Evolutionary conservation across 2,113 vertebrate species (phyloP), one percentile per base, ranked within the genome.

Genomic region (Antechinus flavipes): DNA sequence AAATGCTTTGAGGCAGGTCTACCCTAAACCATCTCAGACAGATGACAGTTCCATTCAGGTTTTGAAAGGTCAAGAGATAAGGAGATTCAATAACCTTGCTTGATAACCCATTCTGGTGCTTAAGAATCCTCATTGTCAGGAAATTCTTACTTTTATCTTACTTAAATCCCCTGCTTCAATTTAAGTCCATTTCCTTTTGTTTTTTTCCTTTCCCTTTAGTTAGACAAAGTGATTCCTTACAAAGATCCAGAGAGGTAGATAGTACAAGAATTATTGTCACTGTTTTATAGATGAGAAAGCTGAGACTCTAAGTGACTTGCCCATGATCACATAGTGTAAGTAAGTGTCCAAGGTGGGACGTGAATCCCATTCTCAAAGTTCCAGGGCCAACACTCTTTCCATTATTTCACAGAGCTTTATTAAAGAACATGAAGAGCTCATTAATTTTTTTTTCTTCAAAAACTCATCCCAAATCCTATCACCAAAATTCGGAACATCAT

Each of bases 111-210:
- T 84, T 93, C 90, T 47, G 90, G 68, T 55, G n/a, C 76, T 97
- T 96, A 97, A 96, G 89, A 94, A 97, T 68, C n/a, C 25, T 90
- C 92, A 96, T 94, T 93, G 94, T 97, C 76, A 95, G 93, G 96
- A 96, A 95, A 98, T 97, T 96, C 96, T 97, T 97, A 96, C 94
- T 93, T 97, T 97, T 96, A 96, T 97, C 96, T 97, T 58, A 92
- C 91, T 94, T 95, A 97, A 96, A 95, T 95, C 93, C 94, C 16
- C 35, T 91, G 94, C 92, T 96, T 97, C 52, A 91, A 92, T 93
- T 97, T 94, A 96, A 96, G 90, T 22, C 52, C 94, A 94, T 42
- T 97, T 96, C 96, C 91, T 94, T 89, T 94, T n/a, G 54, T 42
- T 91, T 47, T 47, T 50, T 2, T 90, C 58, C n/a, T 61, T 22